Evolutionary conservation across 2,888 invertebrate genomes (phyloP), one percentile per base, ranked within the genome.

Genomic region (Subacronicta megacephala): DNA sequence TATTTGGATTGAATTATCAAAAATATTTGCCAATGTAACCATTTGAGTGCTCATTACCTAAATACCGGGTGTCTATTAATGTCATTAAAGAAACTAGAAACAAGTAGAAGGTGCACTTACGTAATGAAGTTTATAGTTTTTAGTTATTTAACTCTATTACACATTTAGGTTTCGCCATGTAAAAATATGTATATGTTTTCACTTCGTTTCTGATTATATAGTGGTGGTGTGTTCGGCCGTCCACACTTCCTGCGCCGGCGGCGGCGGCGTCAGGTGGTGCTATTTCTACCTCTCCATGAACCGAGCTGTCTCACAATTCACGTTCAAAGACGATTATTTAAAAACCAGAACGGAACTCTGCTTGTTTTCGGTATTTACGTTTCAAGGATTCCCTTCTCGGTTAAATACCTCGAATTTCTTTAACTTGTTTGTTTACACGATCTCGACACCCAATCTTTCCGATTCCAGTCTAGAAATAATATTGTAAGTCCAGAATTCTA

Each of bases 261-360:
- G 49, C 63, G 69, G 46, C 69, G 66, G 78, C 82, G 89, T 86
- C 90, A 89, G 90, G 86, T 89, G 85, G 78, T 89, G 84, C 87
- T 90, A 90, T 91, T 90, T 90, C 85, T 85, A 88, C 86, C 80
- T 89, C 87, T 87, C 88, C 89, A 81, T 90, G 87, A 90, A 90
- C 90, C 83, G 78, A 66, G 77, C 67, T 61, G 76, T 65, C 77
- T 63, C 77, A 81, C 80, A 83, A 87, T 92, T 89, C 90, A 90
- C 83, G 90, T 90, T 92, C 89, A 90, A 90, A 90, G 90, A 81
- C 88, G 82, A 85, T 85, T 88, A 88, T 88, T 89, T 84, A 80
- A 87, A 88, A 77, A 77, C 75, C 50, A 62, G 68, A 77, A 79
- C 69, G 53, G 63, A 72, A 72, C 63, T 63, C 50, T 16, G 46